Percentiles rank a stretch among this genome's conserved stretches.
phyloP scores from a whole-genome alignment of 2,797 vertebrate genomes.

The Syndactyla subalaris region DNA sequence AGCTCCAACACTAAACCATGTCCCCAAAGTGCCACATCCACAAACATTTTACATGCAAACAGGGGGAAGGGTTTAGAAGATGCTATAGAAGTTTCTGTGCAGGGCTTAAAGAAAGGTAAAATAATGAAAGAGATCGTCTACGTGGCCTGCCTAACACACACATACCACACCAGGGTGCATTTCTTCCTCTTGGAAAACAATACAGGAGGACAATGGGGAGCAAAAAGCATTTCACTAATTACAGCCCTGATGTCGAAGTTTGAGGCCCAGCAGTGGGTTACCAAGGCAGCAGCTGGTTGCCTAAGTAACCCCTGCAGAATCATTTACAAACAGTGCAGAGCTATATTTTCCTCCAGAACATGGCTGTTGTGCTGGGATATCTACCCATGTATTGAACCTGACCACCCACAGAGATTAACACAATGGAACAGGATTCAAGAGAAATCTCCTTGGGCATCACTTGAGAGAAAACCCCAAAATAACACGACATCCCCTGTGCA shows the following conservation, averaged over 20 bases:
- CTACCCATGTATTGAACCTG: constrained; percentile 9
- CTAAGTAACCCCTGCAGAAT: constrained; percentile 58
- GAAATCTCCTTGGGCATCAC: constrained; percentile 6
- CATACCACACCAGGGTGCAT: not conserved
- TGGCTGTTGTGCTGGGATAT: not conserved
- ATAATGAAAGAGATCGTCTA: not conserved
- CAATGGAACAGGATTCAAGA: not conserved
- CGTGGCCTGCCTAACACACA: not conserved
- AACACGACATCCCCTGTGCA: not conserved
- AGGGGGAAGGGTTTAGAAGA: not conserved
- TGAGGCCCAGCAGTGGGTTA: constrained; percentile 24
- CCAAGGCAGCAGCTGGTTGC: constrained; percentile 55
- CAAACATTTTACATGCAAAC: not conserved
- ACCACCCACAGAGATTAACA: constrained; percentile 26
- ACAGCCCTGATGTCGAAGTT: constrained; percentile 31
- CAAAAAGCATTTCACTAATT: constrained; percentile 49
- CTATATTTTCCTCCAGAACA: constrained; percentile 52
- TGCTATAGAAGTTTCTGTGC: not conserved
- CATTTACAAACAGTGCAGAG: constrained; percentile 11
- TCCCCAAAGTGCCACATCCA: not conserved
- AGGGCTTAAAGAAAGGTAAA: not conserved
- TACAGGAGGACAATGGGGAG: constrained; percentile 5
- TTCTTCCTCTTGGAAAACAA: constrained; percentile 17
- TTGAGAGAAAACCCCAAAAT: not conserved
- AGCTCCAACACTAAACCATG: not conserved